A percentile compares a stretch with the other conserved stretches of the same genome.
Conservation (phyloP, 2,797 vertebrate species). For the Okamejei kenojei region DNA sequence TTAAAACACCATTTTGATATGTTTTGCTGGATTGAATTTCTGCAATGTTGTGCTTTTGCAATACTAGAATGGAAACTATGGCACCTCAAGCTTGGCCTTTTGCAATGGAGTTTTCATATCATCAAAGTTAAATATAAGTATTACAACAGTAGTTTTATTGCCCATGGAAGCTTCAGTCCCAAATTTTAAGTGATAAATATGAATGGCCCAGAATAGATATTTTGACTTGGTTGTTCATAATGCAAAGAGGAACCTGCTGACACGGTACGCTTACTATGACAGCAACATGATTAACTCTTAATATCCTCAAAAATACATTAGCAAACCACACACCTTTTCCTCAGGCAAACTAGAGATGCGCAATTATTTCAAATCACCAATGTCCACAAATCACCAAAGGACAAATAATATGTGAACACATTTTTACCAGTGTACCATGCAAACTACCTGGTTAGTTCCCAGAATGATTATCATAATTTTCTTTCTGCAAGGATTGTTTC, state of each 20-base stretch:
- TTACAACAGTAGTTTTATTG: not conserved
- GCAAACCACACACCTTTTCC: not conserved
- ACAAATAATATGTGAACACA: not conserved
- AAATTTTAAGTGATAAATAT: not conserved
- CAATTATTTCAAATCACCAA: not conserved
- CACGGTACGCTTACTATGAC: not conserved
- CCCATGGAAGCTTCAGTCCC: not conserved
- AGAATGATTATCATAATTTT: not conserved
- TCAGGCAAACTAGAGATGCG: not conserved
- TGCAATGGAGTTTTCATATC: slow-evolving; percentile 10
- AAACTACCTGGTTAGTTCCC: not conserved
- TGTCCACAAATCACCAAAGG: not conserved
- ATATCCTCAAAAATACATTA: not conserved
- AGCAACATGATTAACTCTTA: not conserved
- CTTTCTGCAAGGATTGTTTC: not conserved
- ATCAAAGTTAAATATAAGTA: not conserved
- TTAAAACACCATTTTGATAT: not conserved
- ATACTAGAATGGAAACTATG: not conserved
- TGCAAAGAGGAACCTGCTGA: not conserved
- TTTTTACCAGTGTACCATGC: not conserved
- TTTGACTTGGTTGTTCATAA: not conserved
- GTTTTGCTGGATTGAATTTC: not conserved
- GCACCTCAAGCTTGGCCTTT: not conserved
- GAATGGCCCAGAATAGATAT: not conserved
- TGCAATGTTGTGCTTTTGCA: not conserved